phyloP scores from a whole-genome alignment of 1,140 invertebrate species.

The Patella vulgata region DNA sequence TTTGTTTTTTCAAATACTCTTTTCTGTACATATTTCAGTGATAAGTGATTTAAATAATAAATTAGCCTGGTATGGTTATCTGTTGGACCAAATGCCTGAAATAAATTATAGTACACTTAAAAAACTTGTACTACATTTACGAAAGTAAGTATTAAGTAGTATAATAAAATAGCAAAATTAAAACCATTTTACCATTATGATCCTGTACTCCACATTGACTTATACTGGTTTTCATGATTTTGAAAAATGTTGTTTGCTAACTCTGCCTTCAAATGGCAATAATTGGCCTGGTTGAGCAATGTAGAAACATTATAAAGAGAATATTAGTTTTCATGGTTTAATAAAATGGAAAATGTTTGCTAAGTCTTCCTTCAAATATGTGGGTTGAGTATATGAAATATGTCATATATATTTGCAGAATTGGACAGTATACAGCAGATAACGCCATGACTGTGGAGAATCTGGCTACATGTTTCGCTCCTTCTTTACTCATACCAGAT shows the following conservation, averaged over 20 bases:
- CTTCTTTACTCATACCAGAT: constrained; percentile 50
- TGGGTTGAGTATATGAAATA: no score
- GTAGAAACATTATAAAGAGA: no score
- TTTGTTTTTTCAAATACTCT: no score
- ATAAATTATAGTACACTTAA: constrained; percentile 80
- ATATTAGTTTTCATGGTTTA: no score
- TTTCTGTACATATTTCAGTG: constrained; percentile 36
- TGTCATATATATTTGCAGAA: no score
- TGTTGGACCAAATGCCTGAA: constrained; percentile 74
- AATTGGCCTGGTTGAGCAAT: no score
- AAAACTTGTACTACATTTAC: constrained; percentile 81
- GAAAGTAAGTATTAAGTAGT: constrained; percentile 66
- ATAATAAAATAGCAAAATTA: background rate
- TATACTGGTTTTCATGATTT: background rate
- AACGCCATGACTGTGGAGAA: constrained; percentile 58
- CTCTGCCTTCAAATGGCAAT: no score
- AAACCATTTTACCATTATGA: background rate
- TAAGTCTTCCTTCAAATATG: no score
- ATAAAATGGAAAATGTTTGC: no score
- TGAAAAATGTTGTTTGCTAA: no score
- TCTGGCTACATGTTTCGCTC: constrained; percentile 62
- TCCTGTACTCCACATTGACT: background rate
- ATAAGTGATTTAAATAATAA: constrained; percentile 40
- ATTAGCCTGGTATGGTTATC: constrained; percentile 68
- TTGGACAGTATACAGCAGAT: constrained; percentile 35